phyloP scores from a whole-genome alignment of 2,113 vertebrate genomes.

The Hippocampus zosterae region DNA sequence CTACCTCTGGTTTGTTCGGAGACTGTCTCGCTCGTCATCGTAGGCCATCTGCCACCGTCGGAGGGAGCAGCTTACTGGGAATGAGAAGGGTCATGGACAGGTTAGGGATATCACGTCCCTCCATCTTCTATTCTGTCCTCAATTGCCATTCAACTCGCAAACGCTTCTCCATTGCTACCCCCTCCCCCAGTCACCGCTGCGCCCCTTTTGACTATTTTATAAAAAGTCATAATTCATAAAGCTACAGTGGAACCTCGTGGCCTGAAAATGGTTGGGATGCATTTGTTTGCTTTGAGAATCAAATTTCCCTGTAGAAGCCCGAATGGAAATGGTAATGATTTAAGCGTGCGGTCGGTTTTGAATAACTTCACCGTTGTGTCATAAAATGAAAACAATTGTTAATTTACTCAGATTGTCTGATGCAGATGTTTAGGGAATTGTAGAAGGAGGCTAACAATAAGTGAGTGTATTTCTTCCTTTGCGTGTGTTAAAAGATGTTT shows the following conservation, averaged over 20 bases:
- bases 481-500: too few species aligned
- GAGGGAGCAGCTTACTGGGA: slow-evolving; percentile 52
- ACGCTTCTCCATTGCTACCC: neutral
- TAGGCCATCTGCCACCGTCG: slow-evolving; percentile 49
- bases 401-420: neutral
- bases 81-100: slow-evolving; percentile 67
- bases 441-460: neutral
- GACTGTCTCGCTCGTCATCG: slow-evolving; percentile 41
- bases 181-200: neutral
- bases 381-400: neutral
- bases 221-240: slow-evolving; percentile 22
- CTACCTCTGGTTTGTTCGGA: slow-evolving; percentile 58
- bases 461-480: too few species aligned
- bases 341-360: neutral
- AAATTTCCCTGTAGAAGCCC: neutral
- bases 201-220: slow-evolving; percentile 1
- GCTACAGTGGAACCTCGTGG: neutral
- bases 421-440: neutral
- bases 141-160: slow-evolving; percentile 16
- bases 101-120: slow-evolving; percentile 71
- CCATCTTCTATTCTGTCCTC: slow-evolving; percentile 35
- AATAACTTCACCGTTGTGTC: neutral
- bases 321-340: neutral
- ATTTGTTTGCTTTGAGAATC: neutral
- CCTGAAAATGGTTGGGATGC: neutral